A percentile compares a stretch with the other conserved stretches of the same genome.
Conservation (phyloP, 2,888 invertebrate genomes). For the Drosophila sordidula region DNA sequence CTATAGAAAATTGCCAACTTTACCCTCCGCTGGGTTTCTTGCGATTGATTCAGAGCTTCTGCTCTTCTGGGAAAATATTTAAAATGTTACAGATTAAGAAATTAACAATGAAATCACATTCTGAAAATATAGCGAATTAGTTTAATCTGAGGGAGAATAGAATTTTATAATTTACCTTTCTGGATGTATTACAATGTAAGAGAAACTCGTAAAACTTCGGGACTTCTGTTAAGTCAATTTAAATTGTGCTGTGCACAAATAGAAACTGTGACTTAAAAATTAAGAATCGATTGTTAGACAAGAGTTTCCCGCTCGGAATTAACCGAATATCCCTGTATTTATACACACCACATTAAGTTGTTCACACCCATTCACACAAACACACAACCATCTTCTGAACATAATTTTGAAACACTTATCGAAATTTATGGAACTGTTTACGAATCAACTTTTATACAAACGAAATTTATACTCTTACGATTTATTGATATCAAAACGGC, state of each 20-base stretch:
- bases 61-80: not conserved
- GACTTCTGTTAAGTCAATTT: not conserved
- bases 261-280: not conserved
- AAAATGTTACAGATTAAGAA: not conserved
- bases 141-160: not conserved
- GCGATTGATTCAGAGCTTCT: not conserved
- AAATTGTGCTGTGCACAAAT: not conserved
- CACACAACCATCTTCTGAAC: not conserved
- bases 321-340: too few relatives aligned
- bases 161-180: not conserved
- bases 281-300: too few relatives aligned
- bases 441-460: not conserved
- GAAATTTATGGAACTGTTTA: not conserved
- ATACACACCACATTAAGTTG: not conserved
- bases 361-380: constrained; percentile 9
- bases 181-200: not conserved
- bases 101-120: not conserved
- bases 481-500: not conserved
- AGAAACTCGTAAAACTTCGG: not conserved
- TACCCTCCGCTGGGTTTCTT: not conserved
- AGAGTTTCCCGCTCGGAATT: too few relatives aligned
- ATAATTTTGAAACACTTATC: not conserved
- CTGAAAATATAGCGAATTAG: not conserved
- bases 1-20: not conserved
- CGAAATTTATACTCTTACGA: not conserved